Evolutionary conservation across 1,140 invertebrate species (phyloP), one percentile per base, ranked within the genome.

Genomic region (Galendromus occidentalis): DNA sequence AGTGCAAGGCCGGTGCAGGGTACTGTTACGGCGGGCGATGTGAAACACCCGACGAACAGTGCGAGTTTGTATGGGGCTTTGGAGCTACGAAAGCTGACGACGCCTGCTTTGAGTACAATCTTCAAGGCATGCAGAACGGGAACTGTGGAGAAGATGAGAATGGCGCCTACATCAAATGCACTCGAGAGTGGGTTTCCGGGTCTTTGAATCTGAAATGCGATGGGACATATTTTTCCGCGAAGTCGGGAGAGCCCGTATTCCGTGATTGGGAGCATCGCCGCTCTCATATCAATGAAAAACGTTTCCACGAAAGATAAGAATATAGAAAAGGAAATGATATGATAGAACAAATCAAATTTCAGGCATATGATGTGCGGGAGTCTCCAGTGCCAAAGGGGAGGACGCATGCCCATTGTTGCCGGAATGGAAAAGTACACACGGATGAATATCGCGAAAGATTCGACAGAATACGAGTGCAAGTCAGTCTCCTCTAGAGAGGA

Each of bases 61-160:
- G 92, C 74, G 84, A 87, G 72, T 80, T 83, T 65, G 87, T 96
- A 66, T 96, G 93, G 93, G 91, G 91, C 9, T 82, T 84, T 70
- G 76, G 72, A 79, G 80, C 71, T 69, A 69, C 70, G 42, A 64
- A 12, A 0, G 86, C 85, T 1, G 87, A 92, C 73, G 79, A 82
- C 45, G 82, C 90, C 69, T 96, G 91, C 77, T 96, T 86, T 76
- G 85, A 91, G 73, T 95, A 93, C 76, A 96, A 96, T 75, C 86
- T 87, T 0, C 88, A 92, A 72, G 92, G 92, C 12, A 88, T 87
- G 4, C 85, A 88, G 64, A 91, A 86, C 70, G 92, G 91, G 0
- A 90, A 96, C 75, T 96, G 91, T 76, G 91, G 91, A 1, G 83
- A 83, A 47, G 86, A 92, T 73, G 70, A 74, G 17, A 80, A 80